Base-by-base conservation (phyloP, 2,113 vertebrate species). In the Chloroceryle aenea region DNA sequence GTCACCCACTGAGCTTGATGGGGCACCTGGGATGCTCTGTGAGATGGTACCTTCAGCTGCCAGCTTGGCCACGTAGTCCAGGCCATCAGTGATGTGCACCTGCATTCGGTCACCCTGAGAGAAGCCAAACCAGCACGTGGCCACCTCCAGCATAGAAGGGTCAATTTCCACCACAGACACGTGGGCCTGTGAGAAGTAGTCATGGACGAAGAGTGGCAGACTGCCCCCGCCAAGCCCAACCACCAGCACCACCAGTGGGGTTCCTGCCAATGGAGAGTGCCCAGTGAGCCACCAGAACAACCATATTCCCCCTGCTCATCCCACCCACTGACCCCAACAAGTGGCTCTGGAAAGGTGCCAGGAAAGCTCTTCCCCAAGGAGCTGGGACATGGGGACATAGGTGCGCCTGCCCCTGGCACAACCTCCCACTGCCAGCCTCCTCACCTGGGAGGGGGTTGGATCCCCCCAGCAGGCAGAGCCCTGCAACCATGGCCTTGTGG, bases 221-320 rank as follows among this genome's bases (percentile, higher is more conserved):
- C 99, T 99, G 90, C 99, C 99, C 7, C 99, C 99, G 0, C 99
- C 99, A 1, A 99, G 98, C 29, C 99, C 99, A 56, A 99, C 98
- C 87, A 99, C 97, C 83, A 99, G 95, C 94, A 99, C 95, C 0
- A 98, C 97, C 79, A 99, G 87, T 0, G 89, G 92, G 12, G 85
- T 82, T 64, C 98, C 99, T 99, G 97, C 34, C 92, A 92, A 45
- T 1, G 6, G 16, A 93, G 16, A 95, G 64, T 2, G 2, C 2
- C 7, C 6, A 4, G 14, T 95, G 55, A 96, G 64, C n/a, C 6
- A 7, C 43, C 21, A 16, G 40, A 18, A 40, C 1, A 3, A 9
- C 58, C 16, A 0, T 0, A 4, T 8, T 22, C n/a, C 9, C 40
- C 5, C 27, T 4, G 22, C 43, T 30, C 2, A 0, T 38, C 69